Base-by-base conservation (phyloP, 2,888 invertebrate genomes). In the Sussaba pulchella region DNA sequence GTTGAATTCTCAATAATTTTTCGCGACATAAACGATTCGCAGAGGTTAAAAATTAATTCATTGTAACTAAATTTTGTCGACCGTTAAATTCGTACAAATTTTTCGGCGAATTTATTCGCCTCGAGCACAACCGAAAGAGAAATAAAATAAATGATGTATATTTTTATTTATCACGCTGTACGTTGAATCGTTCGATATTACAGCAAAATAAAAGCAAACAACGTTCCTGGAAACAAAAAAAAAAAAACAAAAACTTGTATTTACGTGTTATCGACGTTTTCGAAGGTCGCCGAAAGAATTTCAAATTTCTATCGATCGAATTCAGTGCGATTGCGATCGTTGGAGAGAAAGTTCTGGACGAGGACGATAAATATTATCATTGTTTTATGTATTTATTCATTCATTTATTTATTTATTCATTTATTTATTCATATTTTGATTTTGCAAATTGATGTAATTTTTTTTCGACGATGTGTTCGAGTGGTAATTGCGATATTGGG, bases 191-290 rank as follows among this genome's bases (percentile, higher is more conserved):
- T 70, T 39, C 36, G 73, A 26, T 66, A 71, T 73, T 59, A 47
- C 67, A 57, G 74, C n/a, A 67, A 75, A 81, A 81, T 73, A 78
- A 81, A 82, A 57, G 73, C 71, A 69, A 54, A 75, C 64, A 47
- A 75, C 54, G 73, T 82, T 76, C 61, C 72, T 79, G 12, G 14
- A 52, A 54, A 26, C 19, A n/a, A 31, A 31, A 31, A 31, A 31
- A 31, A 31, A 31, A 6, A 31, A 31, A 31, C 2, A 31, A 31
- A 31, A 31, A 31, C 12, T 10, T 31, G 31, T 47, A 14, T 39
- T 21, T 17, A 24, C 39, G 1, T 59, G n/a, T n/a, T n/a, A 9
- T 61, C 14, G 2, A 4, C 14, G 26, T 14, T n/a, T 1, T 43
- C 26, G 50, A 39, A 21, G 50, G 6, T 63, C 24, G 12, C 52